These are phyloP conservation scores for Drosophila acutilabella DNA, from an alignment of 2,888 invertebrate genomes.

Conservation along the genomic window DNA sequence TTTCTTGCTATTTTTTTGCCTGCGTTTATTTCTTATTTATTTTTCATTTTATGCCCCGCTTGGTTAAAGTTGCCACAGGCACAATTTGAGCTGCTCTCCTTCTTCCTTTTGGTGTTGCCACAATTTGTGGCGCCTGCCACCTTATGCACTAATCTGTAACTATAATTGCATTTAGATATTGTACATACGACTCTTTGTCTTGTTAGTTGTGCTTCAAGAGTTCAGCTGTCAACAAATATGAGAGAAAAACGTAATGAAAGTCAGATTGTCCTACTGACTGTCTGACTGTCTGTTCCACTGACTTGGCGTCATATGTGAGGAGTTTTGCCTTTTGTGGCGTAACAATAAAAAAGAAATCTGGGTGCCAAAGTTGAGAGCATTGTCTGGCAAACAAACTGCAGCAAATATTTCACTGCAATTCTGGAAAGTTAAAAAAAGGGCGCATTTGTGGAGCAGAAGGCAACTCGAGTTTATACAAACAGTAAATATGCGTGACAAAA, in stretches of 20 bases:
- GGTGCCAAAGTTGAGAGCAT: slow-evolving; percentile 63
- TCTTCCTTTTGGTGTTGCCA: slow-evolving; percentile 18
- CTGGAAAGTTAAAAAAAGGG: neutral
- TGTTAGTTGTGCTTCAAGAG: slow-evolving; percentile 15
- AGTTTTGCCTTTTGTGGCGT: slow-evolving; percentile 53
- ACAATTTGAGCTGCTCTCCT: slow-evolving; percentile 58
- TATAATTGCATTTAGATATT: slow-evolving; percentile 56
- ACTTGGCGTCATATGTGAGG: slow-evolving; percentile 45
- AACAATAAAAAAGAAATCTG: slow-evolving; percentile 49
- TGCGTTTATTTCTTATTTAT: slow-evolving; percentile 70
- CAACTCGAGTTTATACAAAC: slow-evolving; percentile 69
- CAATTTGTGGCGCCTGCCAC: slow-evolving; percentile 50
- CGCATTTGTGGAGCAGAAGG: neutral
- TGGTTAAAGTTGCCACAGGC: slow-evolving; percentile 68
- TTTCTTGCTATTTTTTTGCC: slow-evolving; percentile 8
- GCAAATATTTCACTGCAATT: slow-evolving; percentile 36
- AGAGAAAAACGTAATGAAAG: slow-evolving; percentile 7
- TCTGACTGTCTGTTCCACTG: slow-evolving; percentile 4
- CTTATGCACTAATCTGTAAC: slow-evolving; percentile 53
- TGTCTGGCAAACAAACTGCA: slow-evolving; percentile 62
- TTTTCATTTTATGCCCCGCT: slow-evolving; percentile 76
- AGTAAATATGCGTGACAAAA: slow-evolving; percentile 80
- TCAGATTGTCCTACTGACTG: slow-evolving; percentile 9
- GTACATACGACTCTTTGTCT: slow-evolving; percentile 41
- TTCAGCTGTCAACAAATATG: slow-evolving; percentile 44